Conservation (phyloP, 1,140 invertebrate genomes). For the Physella acuta region DNA sequence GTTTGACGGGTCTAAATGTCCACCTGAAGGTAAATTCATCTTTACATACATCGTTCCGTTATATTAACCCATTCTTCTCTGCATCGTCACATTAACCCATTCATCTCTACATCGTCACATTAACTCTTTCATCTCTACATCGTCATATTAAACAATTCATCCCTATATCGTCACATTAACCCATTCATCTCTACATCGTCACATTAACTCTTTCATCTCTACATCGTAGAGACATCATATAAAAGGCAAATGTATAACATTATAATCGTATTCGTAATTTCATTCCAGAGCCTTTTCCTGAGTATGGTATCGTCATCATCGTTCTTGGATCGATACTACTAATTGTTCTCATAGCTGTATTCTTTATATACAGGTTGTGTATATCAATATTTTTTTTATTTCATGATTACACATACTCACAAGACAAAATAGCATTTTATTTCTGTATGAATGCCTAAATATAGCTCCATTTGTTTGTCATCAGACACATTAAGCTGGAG, state of each 20-base stretch:
- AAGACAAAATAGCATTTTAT: neutral
- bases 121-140: neutral
- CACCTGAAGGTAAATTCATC: constrained; percentile 38
- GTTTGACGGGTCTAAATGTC: constrained; percentile 84
- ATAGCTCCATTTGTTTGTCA: too few species aligned
- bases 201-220: neutral
- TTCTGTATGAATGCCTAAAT: too few species aligned
- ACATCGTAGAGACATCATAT: too few species aligned
- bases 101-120: neutral
- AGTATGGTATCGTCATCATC: constrained; percentile 81
- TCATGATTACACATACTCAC: neutral
- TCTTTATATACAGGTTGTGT: constrained; percentile 66
- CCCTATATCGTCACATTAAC: neutral
- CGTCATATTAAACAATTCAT: neutral
- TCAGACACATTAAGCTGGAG: constrained; percentile 87
- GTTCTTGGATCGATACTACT: constrained; percentile 77
- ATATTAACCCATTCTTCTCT: neutral
- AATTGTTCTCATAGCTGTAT: constrained; percentile 72
- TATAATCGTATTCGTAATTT: too few species aligned
- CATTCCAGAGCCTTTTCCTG: constrained; percentile 66
- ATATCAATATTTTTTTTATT: too few species aligned
- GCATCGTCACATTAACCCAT: neutral
- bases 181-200: neutral
- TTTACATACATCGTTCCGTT: neutral
- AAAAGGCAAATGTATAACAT: too few species aligned